Evolutionary conservation across 2,797 vertebrate species (phyloP), one percentile per base, ranked within the genome.

Genomic region (Leptatherina wallacei): DNA sequence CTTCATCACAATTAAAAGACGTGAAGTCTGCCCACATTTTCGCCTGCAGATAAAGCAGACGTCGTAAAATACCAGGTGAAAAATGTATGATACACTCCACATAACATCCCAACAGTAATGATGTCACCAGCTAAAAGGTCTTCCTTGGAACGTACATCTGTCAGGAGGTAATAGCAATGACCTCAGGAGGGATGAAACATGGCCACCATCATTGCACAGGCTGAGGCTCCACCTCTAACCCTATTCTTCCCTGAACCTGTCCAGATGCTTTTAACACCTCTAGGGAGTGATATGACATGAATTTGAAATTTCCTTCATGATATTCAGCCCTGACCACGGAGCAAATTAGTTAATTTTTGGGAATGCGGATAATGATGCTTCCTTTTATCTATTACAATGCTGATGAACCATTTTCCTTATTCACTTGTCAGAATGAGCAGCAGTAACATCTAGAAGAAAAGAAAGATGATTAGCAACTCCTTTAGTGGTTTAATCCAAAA

Each of bases 111-210:
- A 0, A 27, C 44, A 57, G 69, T 0, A 47, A 77, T 85, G 84
- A 91, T 82, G 82, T 92, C 89, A 91, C 8, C 73, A 32, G 63
- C 54, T 78, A 29, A 73, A 42, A 77, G 83, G 75, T 82, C 63
- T 66, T 71, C 55, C 68, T 24, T 36, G 54, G 54, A 40, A 47
- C 67, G 67, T 42, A 27, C 36, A 61, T 58, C 62, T 81, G 69
- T 72, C 66, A 52, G 65, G 56, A 75, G 55, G 61, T 63, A 27
- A 66, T 38, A 33, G 64, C 11, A 40, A 30, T 88, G 75, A 87
- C 73, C 77, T 82, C 73, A 85, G 38, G 51, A 56, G 40, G 44
- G 38, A 77, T 66, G 65, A 74, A 51, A 58, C 69, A 65, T 66
- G 47, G 51, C 30, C 66, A 40, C 71, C 14, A 1, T 55, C 49